Evolutionary conservation across 1,140 invertebrate genomes (phyloP).

Genomic region (Gryllus bimaculatus): DNA sequence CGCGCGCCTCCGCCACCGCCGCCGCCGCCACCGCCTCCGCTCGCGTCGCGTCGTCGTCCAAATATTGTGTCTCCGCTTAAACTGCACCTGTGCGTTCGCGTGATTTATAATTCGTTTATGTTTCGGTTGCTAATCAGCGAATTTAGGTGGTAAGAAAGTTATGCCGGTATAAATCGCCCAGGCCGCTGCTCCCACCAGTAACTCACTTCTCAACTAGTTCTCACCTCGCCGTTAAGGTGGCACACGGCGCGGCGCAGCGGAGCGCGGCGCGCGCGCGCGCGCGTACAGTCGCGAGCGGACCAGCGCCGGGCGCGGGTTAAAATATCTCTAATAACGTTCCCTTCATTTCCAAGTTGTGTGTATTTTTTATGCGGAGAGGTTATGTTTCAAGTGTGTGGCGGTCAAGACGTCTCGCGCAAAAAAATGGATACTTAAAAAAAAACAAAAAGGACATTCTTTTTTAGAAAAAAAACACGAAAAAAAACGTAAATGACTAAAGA

Average conservation of each 20-base stretch:
- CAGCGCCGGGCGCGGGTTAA: neutral
- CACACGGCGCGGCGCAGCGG: too few species aligned
- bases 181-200: neutral
- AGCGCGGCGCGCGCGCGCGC: too few species aligned
- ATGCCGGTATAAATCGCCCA: neutral
- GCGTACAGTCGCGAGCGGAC: too few species aligned
- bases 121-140: conserved; percentile 1
- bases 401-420: neutral
- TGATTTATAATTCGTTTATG: neutral
- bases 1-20: neutral
- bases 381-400: conserved; percentile 3
- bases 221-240: neutral
- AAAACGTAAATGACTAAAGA: conserved; percentile 5
- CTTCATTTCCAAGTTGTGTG: neutral
- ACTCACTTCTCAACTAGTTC: neutral
- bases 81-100: neutral
- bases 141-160: neutral
- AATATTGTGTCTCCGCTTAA: neutral
- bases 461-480: neutral
- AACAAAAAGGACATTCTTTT: neutral
- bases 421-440: neutral
- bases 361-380: neutral
- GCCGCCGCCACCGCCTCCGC: neutral
- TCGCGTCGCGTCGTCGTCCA: neutral
- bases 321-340: neutral